These are phyloP conservation scores for Ostrea denselamellosa DNA, from an alignment of 1,140 invertebrate genomes.

Conservation along the genomic window DNA sequence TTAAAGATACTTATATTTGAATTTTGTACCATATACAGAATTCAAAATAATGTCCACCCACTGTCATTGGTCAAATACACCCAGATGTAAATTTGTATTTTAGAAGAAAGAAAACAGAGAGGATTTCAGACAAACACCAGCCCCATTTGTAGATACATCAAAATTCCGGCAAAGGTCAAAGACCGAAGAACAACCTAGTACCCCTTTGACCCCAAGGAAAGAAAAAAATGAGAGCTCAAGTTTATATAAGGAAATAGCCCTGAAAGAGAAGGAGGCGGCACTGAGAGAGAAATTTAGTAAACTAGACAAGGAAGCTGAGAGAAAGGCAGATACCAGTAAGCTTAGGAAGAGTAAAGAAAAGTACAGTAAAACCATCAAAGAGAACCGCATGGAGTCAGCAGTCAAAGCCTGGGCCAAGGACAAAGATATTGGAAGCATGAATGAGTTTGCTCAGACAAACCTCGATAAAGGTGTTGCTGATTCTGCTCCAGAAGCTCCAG, in stretches of 20 bases:
- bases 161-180: slow-evolving; percentile 51
- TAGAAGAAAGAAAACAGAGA: slow-evolving; percentile 46
- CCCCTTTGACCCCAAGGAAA: slow-evolving; percentile 61
- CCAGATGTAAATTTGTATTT: neutral
- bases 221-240: slow-evolving; percentile 44
- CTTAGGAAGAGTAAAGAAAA: neutral
- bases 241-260: slow-evolving; percentile 22
- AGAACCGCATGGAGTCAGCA: neutral
- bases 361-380: neutral
- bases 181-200: slow-evolving; percentile 34
- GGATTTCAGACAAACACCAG: slow-evolving; percentile 31
- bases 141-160: slow-evolving; percentile 62
- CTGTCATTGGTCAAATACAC: too few relatives aligned
- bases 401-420: slow-evolving; percentile 10
- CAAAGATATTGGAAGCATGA: slow-evolving; percentile 58
- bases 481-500: slow-evolving; percentile 7
- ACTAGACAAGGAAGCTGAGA: neutral
- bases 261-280: neutral
- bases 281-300: slow-evolving; percentile 43
- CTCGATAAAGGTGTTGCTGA: neutral
- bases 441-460: slow-evolving; percentile 73
- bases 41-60: too few relatives aligned
- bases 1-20: too few relatives aligned
- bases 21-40: too few relatives aligned
- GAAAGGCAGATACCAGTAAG: neutral